Evolutionary conservation across 2,113 vertebrate species (phyloP).

Genomic region (Diadophis punctatus): DNA sequence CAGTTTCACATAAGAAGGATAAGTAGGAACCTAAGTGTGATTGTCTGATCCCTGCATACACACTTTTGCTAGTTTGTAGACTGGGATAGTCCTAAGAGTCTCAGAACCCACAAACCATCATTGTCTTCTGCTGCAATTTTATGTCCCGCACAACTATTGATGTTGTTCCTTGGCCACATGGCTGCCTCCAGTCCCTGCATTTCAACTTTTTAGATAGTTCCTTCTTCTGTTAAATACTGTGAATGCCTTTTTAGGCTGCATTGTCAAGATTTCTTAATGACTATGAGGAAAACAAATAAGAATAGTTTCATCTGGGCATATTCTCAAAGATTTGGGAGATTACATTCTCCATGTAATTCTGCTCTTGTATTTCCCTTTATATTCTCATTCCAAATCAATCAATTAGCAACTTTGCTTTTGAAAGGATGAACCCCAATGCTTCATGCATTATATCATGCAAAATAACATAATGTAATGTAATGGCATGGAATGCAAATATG

Average conservation of each 20-base stretch:
- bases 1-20: background rate
- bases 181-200: background rate
- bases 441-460: background rate
- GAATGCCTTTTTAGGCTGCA: background rate
- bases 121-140: background rate
- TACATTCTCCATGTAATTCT: too few relatives aligned
- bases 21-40: background rate
- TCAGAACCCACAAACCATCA: background rate
- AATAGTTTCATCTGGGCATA: background rate
- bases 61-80: background rate
- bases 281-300: background rate
- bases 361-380: background rate
- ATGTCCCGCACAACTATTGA: background rate
- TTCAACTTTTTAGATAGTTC: background rate
- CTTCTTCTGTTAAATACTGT: background rate
- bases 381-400: background rate
- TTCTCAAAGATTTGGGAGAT: background rate
- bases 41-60: background rate
- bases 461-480: background rate
- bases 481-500: background rate
- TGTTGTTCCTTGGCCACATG: background rate
- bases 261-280: background rate
- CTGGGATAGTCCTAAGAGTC: background rate
- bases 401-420: background rate
- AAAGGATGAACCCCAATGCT: background rate